A percentile compares a stretch with the other conserved stretches of the same genome.
Evolutionary conservation across 2,113 vertebrate species (phyloP).

Genomic region (Chlorocebus sabaeus): DNA sequence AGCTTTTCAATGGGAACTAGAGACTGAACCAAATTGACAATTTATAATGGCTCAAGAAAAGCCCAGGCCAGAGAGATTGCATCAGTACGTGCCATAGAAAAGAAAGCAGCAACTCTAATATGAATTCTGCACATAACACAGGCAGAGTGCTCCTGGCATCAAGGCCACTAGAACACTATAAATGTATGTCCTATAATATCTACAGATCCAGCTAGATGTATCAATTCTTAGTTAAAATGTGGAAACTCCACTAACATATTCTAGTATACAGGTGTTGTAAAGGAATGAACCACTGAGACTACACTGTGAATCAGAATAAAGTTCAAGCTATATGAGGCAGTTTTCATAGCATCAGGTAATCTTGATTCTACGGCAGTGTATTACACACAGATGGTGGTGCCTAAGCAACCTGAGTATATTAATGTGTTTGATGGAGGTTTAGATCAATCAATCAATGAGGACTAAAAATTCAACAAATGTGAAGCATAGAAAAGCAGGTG

Average conservation of each 20-base stretch:
- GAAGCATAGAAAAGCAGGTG: not conserved
- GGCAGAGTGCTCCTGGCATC: not conserved
- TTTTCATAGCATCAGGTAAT: not conserved
- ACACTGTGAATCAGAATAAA: constrained; percentile 26
- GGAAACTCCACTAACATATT: not conserved
- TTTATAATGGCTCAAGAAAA: constrained; percentile 40
- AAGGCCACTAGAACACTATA: not conserved
- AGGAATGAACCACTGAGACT: not conserved
- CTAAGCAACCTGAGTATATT: not conserved
- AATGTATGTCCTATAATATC: not conserved
- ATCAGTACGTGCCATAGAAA: constrained; percentile 22
- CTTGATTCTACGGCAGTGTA: not conserved
- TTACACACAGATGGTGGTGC: not conserved
- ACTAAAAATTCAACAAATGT: not conserved
- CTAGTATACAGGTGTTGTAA: not conserved
- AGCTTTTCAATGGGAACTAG: not conserved
- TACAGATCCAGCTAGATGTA: constrained; percentile 17
- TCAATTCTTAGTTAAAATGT: constrained; percentile 28
- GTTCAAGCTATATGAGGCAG: not conserved
- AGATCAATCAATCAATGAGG: not conserved
- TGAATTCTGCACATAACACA: not conserved
- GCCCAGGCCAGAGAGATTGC: not conserved
- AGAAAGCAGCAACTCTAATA: constrained; percentile 21
- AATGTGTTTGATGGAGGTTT: not conserved
- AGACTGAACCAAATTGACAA: constrained; percentile 33